Base-by-base conservation (phyloP, 2,797 vertebrate species). In the Neomorphus geoffroyi region DNA sequence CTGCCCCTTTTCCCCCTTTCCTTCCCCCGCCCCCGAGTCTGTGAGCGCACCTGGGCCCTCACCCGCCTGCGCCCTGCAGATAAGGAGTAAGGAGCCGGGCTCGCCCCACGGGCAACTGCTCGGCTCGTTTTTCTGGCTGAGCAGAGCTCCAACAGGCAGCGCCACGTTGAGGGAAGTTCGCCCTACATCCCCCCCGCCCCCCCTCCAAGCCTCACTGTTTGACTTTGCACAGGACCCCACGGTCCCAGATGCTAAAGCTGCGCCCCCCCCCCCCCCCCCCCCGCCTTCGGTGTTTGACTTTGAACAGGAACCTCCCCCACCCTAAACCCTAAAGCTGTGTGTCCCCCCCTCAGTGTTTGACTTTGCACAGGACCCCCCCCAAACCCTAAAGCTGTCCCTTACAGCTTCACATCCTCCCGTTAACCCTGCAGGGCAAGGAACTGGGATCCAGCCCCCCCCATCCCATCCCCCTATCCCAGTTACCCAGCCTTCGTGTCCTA, bases 401-500 rank as follows among this genome's bases (percentile, higher is more conserved):
- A 48, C 78, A 53, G 89, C 78, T 79, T 81, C 75, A 3, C 65
- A 43, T 15, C 90, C 60, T 72, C 56, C 51, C 78, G 43, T 74
- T 16, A 85, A 75, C 86, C 77, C 87, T 41, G 74, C 41, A 10
- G 92, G 91, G 79, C 58, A 71, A 82, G 61, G 69, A 82, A 53
- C 57, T 30, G 69, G 32, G 45, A 19, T 74, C 61, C 37, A 11
- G 9, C 69, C 73, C 43, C 64, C 56, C 67, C 27, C 32, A 7
- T 43, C 80, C 87, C 86, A 32, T 67, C 84, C 92, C 92, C 80
- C 80, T 27, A 26, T 90, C 74, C 88, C 92, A 45, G 78, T 80
- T 88, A 73, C 89, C 73, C 60, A 66, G 93, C 64, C 85, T 72
- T 69, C 87, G 61, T 91, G 95, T 95, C 93, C 89, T 78, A 16